These are phyloP conservation scores for Python bivittatus DNA, from an alignment of 2,113 vertebrate species.

Conservation along the genomic window DNA sequence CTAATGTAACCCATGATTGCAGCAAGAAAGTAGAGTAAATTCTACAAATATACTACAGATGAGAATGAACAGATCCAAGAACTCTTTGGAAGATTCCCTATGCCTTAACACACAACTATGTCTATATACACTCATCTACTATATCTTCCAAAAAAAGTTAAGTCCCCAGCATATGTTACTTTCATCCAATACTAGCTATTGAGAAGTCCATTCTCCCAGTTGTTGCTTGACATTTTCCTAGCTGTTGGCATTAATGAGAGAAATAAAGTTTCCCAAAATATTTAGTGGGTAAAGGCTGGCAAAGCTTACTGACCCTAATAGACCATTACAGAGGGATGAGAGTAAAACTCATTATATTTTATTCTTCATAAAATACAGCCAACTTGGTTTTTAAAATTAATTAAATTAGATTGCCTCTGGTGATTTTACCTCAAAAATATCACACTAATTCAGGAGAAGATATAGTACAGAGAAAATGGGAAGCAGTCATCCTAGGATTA, in stretches of 20 bases:
- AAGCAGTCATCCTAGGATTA: constrained; percentile 25
- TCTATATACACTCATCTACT: background rate
- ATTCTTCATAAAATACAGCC: constrained; percentile 10
- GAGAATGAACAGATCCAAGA: background rate
- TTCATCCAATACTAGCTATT: background rate
- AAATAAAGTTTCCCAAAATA: background rate
- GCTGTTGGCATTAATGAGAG: background rate
- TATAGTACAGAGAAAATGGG: constrained; percentile 16
- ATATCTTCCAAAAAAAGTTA: background rate
- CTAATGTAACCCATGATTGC: background rate
- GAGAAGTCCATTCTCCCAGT: background rate
- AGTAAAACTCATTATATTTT: constrained; percentile 18
- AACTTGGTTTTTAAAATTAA: constrained; percentile 20
- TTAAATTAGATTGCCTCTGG: constrained; percentile 30
- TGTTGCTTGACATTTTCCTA: background rate
- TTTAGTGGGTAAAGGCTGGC: background rate
- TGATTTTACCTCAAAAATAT: constrained; percentile 25
- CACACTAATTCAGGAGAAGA: constrained; percentile 16
- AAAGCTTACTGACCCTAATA: constrained; percentile 4
- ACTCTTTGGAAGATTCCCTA: background rate
- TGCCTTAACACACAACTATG: background rate
- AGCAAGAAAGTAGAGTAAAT: background rate
- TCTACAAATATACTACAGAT: background rate
- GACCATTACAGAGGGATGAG: background rate
- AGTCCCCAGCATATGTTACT: background rate